Conservation (phyloP, 2,113 vertebrate genomes). For the Myiozetetes cayanensis region DNA sequence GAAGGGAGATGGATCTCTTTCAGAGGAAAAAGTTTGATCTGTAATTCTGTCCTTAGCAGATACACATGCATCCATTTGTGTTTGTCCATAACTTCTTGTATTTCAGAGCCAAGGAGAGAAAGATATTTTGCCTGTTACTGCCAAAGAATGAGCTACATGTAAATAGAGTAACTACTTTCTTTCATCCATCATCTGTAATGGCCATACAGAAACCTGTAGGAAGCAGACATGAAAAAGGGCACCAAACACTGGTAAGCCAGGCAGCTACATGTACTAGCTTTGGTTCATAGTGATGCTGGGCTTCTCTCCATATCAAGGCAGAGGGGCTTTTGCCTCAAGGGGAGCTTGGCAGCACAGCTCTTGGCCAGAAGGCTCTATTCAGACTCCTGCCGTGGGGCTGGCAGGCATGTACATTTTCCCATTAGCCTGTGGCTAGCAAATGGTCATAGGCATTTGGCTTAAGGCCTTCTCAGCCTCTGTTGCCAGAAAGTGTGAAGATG, state of each 20-base stretch:
- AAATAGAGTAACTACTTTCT: background rate
- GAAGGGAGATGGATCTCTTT: background rate
- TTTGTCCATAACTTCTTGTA: background rate
- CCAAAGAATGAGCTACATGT: background rate
- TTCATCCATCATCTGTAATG: background rate
- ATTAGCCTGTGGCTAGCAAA: background rate
- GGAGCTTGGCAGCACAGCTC: background rate
- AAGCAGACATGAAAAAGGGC: background rate
- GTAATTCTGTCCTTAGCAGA: background rate
- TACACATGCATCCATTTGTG: background rate
- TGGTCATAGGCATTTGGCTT: background rate
- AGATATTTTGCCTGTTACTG: background rate
- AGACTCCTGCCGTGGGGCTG: accelerated
- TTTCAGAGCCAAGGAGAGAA: background rate
- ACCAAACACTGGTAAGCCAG: background rate
- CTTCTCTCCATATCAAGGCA: background rate
- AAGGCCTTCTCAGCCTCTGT: background rate
- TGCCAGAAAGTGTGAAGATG: background rate
- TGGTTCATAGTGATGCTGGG: background rate
- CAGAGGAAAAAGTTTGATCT: background rate
- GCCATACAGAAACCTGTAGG: background rate
- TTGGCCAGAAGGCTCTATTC: background rate
- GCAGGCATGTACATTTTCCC: accelerated
- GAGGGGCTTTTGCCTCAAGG: background rate
- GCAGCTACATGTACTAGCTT: background rate